Base-by-base conservation (phyloP, 2,888 invertebrate species). In the Seladonia tumulorum region DNA sequence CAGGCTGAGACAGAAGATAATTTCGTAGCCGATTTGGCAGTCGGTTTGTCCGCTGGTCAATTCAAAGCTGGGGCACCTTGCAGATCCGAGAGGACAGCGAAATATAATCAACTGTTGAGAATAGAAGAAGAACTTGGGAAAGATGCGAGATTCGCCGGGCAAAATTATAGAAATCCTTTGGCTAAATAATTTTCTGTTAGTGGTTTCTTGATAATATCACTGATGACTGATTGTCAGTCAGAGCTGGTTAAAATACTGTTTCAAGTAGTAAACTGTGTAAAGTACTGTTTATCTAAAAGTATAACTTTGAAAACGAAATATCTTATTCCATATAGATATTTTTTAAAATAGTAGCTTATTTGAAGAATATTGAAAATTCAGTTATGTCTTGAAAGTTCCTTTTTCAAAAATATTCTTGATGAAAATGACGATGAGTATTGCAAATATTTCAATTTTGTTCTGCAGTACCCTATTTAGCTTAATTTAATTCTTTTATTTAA, bases 51-150 rank as follows among this genome's bases (percentile, higher is more conserved):
- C 1, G 92, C 92, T 2, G 92, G 92, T 0, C 93, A 94, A 74
- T 93, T 95, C 35, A 94, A 94, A 78, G 93, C 92, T 1, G 95
- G 95, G 0, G 94, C 93, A 7, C 94, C 94, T 0, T 93, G 92
- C 72, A 92, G 94, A 29, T 90, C 88, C 49, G 94, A 94, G n/a
- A 89, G 93, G 76, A 89, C 90, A 7, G 87, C 92, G 18, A 94
- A 94, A 70, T 95, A 95, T 82, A 95, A 95, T 92, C 94, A 94
- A 66, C 88, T 95, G 49, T 71, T 95, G 25, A 90, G 94, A 68
- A 94, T 95, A 81, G 94, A 95, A 72, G 93, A 94, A 73, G 94
- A 94, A 82, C 90, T 95, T 7, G 93, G 94, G 0, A 91, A 91
- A 71, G 90, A 92, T 5, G 93, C 93, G 5, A 93, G 86, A 88